These are phyloP conservation scores for Ophiothrix spiculata DNA, from an alignment of 35 echinoderm and acorn worm species.

Conservation along the genomic window DNA sequence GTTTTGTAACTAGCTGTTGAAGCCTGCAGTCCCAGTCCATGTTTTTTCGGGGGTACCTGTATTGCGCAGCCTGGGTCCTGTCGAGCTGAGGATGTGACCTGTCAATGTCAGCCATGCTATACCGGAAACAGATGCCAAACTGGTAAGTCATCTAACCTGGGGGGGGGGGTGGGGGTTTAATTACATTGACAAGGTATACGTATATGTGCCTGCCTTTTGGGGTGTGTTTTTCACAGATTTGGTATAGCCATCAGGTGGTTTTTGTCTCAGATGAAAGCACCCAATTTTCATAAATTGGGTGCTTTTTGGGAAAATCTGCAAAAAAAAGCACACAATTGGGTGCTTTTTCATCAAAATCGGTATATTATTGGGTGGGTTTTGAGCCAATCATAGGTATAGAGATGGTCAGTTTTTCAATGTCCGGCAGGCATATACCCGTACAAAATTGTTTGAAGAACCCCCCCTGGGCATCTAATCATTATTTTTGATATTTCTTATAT, in stretches of 20 bases:
- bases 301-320: background rate
- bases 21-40: slow-evolving; percentile 43
- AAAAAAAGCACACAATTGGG: background rate
- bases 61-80: slow-evolving; percentile 22
- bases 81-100: slow-evolving; percentile 21
- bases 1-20: slow-evolving; percentile 4
- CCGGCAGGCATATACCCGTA: too few relatives aligned
- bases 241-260: background rate
- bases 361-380: too few relatives aligned
- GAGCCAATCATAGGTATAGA: too few relatives aligned
- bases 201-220: too few relatives aligned
- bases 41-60: slow-evolving; percentile 67
- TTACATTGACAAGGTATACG: too few relatives aligned
- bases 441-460: too few relatives aligned
- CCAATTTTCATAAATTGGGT: background rate
- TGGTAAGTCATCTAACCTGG: slow-evolving; percentile 47
- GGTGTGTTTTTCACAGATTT: background rate
- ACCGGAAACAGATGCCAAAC: slow-evolving; percentile 45
- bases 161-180: too few relatives aligned
- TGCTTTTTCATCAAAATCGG: too few relatives aligned
- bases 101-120: slow-evolving; percentile 69
- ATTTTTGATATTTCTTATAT: background rate
- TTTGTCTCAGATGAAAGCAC: background rate
- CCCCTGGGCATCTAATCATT: too few relatives aligned
- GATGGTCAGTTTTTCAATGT: too few relatives aligned